Base-by-base conservation (phyloP, 2,888 invertebrate species). In the Craniophora ligustri region DNA sequence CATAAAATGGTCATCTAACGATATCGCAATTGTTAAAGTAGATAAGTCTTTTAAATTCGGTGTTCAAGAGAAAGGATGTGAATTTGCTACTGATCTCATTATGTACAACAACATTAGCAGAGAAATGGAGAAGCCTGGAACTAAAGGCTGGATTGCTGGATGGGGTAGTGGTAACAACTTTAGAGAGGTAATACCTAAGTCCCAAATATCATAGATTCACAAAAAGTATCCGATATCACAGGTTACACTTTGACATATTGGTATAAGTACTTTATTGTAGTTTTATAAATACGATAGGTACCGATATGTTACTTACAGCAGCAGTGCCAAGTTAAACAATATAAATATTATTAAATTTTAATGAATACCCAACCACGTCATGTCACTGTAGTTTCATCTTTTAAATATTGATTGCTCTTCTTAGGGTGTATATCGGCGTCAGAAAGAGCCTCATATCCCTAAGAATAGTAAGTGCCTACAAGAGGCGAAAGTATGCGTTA, bases 81-180 rank as follows among this genome's bases (percentile, higher is more conserved):
- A 92, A 54, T 92, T 89, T 36, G 83, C 84, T 0, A 70, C 86
- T 0, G 84, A 85, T 23, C 70, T 82, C 3, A 78, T 91, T 46
- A 75, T 76, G 50, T 92, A 88, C 30, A 93, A 93, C 65, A 91
- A 92, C 65, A 66, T 92, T 10, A 92, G 92, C 42, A 75, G 89
- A 18, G 91, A 91, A 2, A 64, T 93, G 44, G 92, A 93, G 57
- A 89, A 90, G 28, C 82, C 92, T 19, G 91, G 91, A 0, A 91
- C 91, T 0, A 92, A 91, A 47, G 92, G 88, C 6, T 88, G 67
- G 48, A 91, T 93, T 7, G 84, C 87, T 60, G 92, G 92, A 1
- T 93, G 92, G 92, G 92, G 92, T n/a, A 93, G 92, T 32, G 87
- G 87, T 1, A 90, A 82, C 54, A 89, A 86, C 50, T 93, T 92